Evolutionary conservation across 2,888 invertebrate species (phyloP).

Genomic region (Polydrusus pterygomalis): DNA sequence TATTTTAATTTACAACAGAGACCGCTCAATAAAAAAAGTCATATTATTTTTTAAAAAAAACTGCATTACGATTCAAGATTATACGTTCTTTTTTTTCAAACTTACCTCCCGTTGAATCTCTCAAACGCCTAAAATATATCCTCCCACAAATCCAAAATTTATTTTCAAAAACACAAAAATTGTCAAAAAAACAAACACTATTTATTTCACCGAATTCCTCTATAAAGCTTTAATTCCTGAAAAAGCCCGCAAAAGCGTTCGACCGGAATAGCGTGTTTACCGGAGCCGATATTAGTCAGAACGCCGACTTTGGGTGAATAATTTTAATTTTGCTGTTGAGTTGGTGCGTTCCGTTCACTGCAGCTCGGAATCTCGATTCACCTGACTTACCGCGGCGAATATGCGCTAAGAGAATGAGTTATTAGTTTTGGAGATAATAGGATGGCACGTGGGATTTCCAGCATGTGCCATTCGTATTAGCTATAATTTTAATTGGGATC

Average conservation of each 20-base stretch:
- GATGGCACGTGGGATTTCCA: neutral
- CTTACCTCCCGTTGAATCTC: neutral
- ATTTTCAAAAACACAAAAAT: neutral
- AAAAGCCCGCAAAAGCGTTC: slow-evolving; percentile 29
- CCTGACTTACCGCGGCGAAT: slow-evolving; percentile 35
- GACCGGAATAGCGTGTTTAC: slow-evolving; percentile 26
- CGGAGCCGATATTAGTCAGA: slow-evolving; percentile 29
- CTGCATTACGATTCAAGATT: too few species aligned
- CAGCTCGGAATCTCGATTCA: slow-evolving; percentile 38
- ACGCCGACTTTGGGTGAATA: slow-evolving; percentile 36
- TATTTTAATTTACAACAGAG: too few species aligned
- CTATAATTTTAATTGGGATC: neutral
- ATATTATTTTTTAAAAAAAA: too few species aligned
- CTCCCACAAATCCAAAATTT: neutral
- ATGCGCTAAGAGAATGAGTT: slow-evolving; percentile 7
- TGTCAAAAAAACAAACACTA: slow-evolving; percentile 2
- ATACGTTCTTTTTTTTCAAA: neutral
- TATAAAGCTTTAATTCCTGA: neutral
- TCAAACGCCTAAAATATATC: neutral
- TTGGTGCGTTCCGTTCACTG: slow-evolving; percentile 24
- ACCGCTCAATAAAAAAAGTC: too few species aligned
- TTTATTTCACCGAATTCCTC: slow-evolving; percentile 4
- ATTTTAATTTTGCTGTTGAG: slow-evolving; percentile 32
- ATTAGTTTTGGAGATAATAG: slow-evolving; percentile 10
- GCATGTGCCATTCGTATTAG: neutral